These are phyloP conservation scores for Glaucopsyche alexis DNA, from an alignment of 2,888 invertebrate species.

Conservation along the genomic window DNA sequence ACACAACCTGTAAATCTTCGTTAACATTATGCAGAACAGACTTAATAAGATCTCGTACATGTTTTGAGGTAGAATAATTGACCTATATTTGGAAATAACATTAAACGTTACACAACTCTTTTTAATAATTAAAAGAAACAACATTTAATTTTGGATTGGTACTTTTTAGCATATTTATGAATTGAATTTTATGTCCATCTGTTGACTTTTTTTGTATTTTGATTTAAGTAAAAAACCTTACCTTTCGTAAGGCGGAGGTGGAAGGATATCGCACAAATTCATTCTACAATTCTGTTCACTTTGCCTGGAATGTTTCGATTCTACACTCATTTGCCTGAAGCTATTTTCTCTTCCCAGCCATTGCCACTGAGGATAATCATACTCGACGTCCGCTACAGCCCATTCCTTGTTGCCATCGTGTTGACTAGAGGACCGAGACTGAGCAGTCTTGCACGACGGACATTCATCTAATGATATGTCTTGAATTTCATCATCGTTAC, in stretches of 20 bases:
- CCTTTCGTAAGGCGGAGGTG: constrained; percentile 75
- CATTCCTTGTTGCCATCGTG: constrained; percentile 70
- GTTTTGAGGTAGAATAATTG: not conserved
- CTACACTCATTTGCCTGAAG: constrained; percentile 64
- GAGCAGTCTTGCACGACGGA: constrained; percentile 70
- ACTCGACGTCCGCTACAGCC: constrained; percentile 68
- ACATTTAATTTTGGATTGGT: no score
- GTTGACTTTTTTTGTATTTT: not conserved
- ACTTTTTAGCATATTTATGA: no score
- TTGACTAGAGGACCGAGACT: constrained; percentile 71
- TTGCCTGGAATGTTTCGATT: constrained; percentile 58
- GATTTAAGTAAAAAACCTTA: constrained; percentile 41
- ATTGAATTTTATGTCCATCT: no score
- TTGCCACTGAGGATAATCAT: constrained; percentile 76
- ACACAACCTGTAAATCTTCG: constrained; percentile 14
- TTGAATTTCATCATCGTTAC: constrained; percentile 66
- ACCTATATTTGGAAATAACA: not conserved
- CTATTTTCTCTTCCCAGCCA: constrained; percentile 72
- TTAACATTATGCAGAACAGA: not conserved
- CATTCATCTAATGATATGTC: constrained; percentile 72
- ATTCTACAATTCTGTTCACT: constrained; percentile 70
- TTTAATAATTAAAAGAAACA: no score
- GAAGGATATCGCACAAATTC: constrained; percentile 73
- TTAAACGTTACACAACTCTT: not conserved
- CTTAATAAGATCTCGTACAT: constrained; percentile 11